phyloP scores from a whole-genome alignment of 92 coral and sea anemone species.

The Epizoanthus rinbou region DNA sequence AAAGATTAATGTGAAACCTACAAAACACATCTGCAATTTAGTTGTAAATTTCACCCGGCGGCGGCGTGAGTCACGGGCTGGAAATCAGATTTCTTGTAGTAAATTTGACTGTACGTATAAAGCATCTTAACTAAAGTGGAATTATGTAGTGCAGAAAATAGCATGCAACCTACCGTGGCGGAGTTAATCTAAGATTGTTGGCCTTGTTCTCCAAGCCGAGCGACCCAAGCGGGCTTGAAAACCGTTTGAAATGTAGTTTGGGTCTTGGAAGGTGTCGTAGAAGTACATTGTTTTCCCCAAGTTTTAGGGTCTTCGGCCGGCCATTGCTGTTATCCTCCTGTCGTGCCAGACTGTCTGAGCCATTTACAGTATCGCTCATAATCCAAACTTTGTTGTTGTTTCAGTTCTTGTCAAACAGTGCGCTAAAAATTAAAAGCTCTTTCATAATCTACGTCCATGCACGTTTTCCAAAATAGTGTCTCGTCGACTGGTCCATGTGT shows the following conservation, averaged over 20 bases:
- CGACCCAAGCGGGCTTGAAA: slow-evolving; percentile 63
- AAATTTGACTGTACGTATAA: neutral
- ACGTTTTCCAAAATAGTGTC: neutral
- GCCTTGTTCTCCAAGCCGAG: slow-evolving; percentile 68
- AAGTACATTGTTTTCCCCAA: slow-evolving; percentile 16
- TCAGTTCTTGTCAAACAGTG: slow-evolving; percentile 6
- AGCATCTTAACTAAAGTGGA: neutral
- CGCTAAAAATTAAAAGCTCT: slow-evolving; percentile 29
- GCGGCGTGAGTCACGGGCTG: neutral
- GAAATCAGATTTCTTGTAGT: neutral
- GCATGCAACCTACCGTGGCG: slow-evolving; percentile 32
- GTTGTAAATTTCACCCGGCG: neutral
- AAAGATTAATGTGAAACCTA: slow-evolving; percentile 22
- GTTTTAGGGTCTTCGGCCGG: slow-evolving; percentile 13
- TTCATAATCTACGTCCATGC: slow-evolving; percentile 1
- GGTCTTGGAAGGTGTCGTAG: slow-evolving; percentile 57
- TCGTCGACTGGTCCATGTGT: slow-evolving; percentile 4
- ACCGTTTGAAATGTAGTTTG: slow-evolving; percentile 58
- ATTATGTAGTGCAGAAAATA: neutral
- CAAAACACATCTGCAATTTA: neutral
- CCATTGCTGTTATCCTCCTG: neutral
- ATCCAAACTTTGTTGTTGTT: slow-evolving; percentile 25
- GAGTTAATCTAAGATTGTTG: slow-evolving; percentile 73
- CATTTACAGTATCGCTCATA: slow-evolving; percentile 11
- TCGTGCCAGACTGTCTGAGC: neutral